Conservation (phyloP, 1,140 invertebrate species). For the Chrysomallon squamiferum region DNA sequence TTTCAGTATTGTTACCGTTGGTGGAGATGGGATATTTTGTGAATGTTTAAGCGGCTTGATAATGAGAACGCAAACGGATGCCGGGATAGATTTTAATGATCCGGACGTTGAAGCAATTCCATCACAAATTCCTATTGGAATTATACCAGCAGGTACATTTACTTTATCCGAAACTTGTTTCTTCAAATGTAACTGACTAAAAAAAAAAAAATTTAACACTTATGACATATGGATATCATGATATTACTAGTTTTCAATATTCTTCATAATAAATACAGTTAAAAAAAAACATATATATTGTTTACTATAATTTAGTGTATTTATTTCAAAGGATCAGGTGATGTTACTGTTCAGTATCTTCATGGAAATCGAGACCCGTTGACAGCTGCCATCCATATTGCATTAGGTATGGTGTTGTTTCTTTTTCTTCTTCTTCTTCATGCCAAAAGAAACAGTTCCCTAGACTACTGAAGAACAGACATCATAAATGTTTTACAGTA, state of each 20-base stretch:
- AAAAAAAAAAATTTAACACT: no score
- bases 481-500: no score
- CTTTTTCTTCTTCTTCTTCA: not conserved
- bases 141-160: conserved; percentile 32
- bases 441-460: no score
- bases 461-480: no score
- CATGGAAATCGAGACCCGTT: conserved; percentile 22
- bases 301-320: no score
- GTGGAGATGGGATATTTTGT: conserved; percentile 40
- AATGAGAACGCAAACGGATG: conserved; percentile 22
- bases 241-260: no score
- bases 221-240: no score
- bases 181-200: no score
- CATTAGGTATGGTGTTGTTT: conserved; percentile 18
- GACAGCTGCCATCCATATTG: conserved; percentile 23
- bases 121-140: conserved; percentile 29
- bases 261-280: no score
- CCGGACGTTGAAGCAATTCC: conserved; percentile 20
- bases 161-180: no score
- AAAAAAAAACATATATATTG: no score
- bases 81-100: conserved; percentile 27
- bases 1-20: conserved; percentile 37
- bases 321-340: conserved; percentile 17
- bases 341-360: conserved; percentile 20
- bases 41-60: conserved; percentile 39